Conservation (phyloP, 2,113 vertebrate genomes). For the Tragelaphus imberbis region DNA sequence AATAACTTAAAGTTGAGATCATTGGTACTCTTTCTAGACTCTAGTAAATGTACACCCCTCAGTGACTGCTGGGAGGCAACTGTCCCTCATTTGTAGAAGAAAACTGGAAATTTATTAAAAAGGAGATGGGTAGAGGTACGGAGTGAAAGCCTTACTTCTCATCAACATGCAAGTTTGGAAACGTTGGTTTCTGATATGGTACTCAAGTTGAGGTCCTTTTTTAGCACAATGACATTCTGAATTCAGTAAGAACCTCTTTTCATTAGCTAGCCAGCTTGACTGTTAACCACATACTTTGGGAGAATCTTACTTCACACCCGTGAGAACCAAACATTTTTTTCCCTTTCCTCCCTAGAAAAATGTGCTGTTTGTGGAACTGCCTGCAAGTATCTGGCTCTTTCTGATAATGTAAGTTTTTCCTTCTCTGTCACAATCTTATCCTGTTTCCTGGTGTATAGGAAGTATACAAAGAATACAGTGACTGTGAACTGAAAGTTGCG, state of each 20-base stretch:
- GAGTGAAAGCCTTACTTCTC: not conserved
- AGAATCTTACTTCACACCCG: not conserved
- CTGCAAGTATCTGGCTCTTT: slow-evolving; percentile 86
- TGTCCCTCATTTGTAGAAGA: not conserved
- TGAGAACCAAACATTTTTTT: slow-evolving; percentile 13
- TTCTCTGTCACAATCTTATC: not conserved
- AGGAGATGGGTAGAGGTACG: not conserved
- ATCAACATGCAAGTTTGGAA: slow-evolving; percentile 15
- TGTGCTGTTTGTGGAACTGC: slow-evolving; percentile 83
- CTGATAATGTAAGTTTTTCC: slow-evolving; percentile 82
- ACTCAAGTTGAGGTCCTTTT: slow-evolving; percentile 17
- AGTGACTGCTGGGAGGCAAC: not conserved
- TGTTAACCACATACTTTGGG: not conserved
- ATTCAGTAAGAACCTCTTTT: slow-evolving; percentile 18
- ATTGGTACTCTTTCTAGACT: not conserved
- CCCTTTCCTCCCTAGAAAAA: slow-evolving; percentile 76
- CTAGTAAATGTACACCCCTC: not conserved
- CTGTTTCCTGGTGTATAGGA: slow-evolving; percentile 14
- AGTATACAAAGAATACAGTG: not conserved
- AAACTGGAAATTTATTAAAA: not conserved
- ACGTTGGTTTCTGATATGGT: slow-evolving; percentile 15
- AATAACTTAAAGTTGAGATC: not conserved
- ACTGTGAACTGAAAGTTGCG: not conserved
- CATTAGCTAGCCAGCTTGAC: not conserved
- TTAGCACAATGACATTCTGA: slow-evolving; percentile 25